Evolutionary conservation across 2,888 invertebrate species (phyloP), one percentile per base, ranked within the genome.

Genomic region (Microplitis deprimator): DNA sequence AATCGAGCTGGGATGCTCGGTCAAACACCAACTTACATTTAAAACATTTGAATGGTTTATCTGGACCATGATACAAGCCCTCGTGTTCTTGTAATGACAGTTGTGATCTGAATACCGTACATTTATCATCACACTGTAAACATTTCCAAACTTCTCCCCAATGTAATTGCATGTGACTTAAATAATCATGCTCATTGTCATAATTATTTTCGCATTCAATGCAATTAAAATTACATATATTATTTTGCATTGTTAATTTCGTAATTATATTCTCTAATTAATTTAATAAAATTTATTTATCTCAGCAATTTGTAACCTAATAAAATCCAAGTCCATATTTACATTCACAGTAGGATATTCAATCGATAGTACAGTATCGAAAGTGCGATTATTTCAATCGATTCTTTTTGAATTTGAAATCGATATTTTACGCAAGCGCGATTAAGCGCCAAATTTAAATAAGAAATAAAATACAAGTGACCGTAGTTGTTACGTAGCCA

Each of bases 1-100:
- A 89, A 71, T 86, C 86, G 1, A 87, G 81, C 73, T 90, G 89
- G 0, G 89, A 89, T 0, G 87, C 84, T 68, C 89, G 83, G 62
- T 89, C 88, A 62, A 90, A 89, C n/a, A 84, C 82, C 16, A 85
- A 79, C 38, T 83, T 81, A 71, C 90, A 89, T 65, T 84, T 79
- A 4, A 80, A 76, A 73, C 90, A 90, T 75, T 84, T 83, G 70
- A 83, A 86, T 1, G 86, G 85, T 73, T 86, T 84, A 62, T 82
- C 75, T 29, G 82, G 73, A 13, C 82, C 82, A 72, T 84, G 83
- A 68, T 78, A 79, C 20, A 79, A 75, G 40, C 79, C 82, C 41
- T 84, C 82, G 39, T 84, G 79, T 1, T 74, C 76, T 20, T 82
- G 79, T 10, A 82, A 72, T 59, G 79, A 80, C 0, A 79, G 81